Percentiles rank a stretch among this genome's conserved stretches.
phyloP scores from a whole-genome alignment of 92 coral and sea anemone species.

The Heteractis magnifica region DNA sequence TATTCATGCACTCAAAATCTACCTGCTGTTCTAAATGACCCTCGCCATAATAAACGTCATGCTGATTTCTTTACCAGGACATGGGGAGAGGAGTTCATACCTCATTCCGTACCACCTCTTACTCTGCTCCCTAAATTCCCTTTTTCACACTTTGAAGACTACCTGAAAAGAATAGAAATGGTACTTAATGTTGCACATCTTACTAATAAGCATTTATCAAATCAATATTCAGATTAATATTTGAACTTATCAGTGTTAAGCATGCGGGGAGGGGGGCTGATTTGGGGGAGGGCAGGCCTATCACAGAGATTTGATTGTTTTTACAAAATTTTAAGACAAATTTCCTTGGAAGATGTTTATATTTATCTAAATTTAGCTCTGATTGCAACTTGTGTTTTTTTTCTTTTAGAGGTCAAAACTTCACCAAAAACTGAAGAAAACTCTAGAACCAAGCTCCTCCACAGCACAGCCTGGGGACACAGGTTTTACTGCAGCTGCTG shows the following conservation, averaged over 20 bases:
- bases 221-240: too few relatives aligned
- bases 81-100: conserved; percentile 96
- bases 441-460: conserved; percentile 39
- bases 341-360: too few relatives aligned
- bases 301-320: too few relatives aligned
- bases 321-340: too few relatives aligned
- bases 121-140: conserved; percentile 84
- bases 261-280: too few relatives aligned
- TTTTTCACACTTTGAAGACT: conserved; percentile 72
- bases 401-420: conserved; percentile 66
- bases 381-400: too few relatives aligned
- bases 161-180: conserved; percentile 76
- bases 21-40: conserved; percentile 94
- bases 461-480: conserved; percentile 87
- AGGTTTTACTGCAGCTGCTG: conserved; percentile 92
- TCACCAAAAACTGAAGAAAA: conserved; percentile 83
- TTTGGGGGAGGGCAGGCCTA: too few relatives aligned
- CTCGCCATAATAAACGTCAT: conserved; percentile 70
- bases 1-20: conserved; percentile 95
- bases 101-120: conserved; percentile 86
- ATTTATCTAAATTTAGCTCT: background rate
- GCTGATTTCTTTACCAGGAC: conserved; percentile 89
- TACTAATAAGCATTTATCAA: background rate
- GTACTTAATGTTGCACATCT: conserved; percentile 29
- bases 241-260: too few relatives aligned